Evolutionary conservation across 2,888 invertebrate species (phyloP), one percentile per base, ranked within the genome.

Genomic region (Aquatica leii): DNA sequence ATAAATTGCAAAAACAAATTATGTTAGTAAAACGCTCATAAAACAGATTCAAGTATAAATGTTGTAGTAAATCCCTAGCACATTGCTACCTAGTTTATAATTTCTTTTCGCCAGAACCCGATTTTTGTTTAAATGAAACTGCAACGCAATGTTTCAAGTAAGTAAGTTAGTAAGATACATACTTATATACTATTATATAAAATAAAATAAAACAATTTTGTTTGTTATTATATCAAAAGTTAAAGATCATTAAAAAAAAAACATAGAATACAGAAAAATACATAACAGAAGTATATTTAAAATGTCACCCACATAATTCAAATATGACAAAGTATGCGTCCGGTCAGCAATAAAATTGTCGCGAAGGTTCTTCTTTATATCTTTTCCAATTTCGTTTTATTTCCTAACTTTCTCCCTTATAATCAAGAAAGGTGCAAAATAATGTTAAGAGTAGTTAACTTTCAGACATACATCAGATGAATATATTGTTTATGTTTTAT

Each of bases 341-440:
- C 50, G 41, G 62, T 62, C 54, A 41, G 58, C 58, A 58, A 62
- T 62, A 62, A 59, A 58, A 59, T 59, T 31, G 53, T 62, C 35
- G 53, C 31, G 31, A 53, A n/a, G 54, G 54, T 35, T 54, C 52
- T 53, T 53, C 41, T 58, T 62, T 59, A 58, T 58, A 58, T 54
- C 62, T 54, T 58, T 54, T 40, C 53, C 54, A 37, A 58, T 59
- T 58, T 46, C 54, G 24, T 58, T 43, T 57, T 57, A 57, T 57
- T 60, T 48, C 41, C 21, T 59, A 40, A 24, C 20, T 54, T 53
- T 52, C 62, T 24, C 58, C 58, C 57, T 40, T 40, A 40, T 53
- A 62, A 46, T 58, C 41, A 52, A 58, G 60, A 34, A 21, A 58
- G 62, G 62, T 62, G 62, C 49, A 54, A 61, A 53, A 31, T 40